Base-by-base conservation (phyloP, 2,797 vertebrate species). In the Balearica regulorum region DNA sequence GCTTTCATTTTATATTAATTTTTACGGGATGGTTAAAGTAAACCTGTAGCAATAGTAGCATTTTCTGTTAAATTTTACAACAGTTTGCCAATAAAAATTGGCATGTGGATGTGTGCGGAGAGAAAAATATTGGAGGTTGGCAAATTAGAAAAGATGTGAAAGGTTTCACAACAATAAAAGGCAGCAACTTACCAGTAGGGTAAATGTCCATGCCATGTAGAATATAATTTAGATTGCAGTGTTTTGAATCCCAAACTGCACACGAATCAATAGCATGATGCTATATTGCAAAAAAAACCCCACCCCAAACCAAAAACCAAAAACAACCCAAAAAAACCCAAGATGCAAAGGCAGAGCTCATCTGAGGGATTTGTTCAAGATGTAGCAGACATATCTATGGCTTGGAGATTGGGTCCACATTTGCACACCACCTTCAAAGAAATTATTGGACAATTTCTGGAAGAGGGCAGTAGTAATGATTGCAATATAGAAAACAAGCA, bases 1-100 rank as follows among this genome's bases (percentile, higher is more conserved):
- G 35, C 5, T 94, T 95, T 93, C 92, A 73, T 89, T 95, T 80
- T 83, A 43, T 92, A 96, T 91, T 93, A 87, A 69, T 89, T 95
- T 93, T 96, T 90, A 96, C 79, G n/a, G 41, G 49, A 58, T 58
- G 54, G 11, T 79, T 91, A 83, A 88, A 93, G 54, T 76, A 94
- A 93, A 90, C 62, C 68, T 84, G 44, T 35, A 82, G 39, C 53
- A 84, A 73, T 57, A 95, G 60, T 43, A 77, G 53, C 31, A 84
- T 93, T 95, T 87, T 71, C 58, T 79, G 57, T 92, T 92, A 90
- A 75, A 91, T 93, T 91, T 95, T 96, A 93, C 69, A 76, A 29
- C 39, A 41, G 4, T 73, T 65, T 82, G 55, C 43, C 82, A 72
- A 54, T 86, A 79, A 87, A 91, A 94, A 82, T 68, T 58, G 91